These are phyloP conservation scores for Sebastes iracundus DNA, from an alignment of 2,797 vertebrate genomes.

Conservation along the genomic window DNA sequence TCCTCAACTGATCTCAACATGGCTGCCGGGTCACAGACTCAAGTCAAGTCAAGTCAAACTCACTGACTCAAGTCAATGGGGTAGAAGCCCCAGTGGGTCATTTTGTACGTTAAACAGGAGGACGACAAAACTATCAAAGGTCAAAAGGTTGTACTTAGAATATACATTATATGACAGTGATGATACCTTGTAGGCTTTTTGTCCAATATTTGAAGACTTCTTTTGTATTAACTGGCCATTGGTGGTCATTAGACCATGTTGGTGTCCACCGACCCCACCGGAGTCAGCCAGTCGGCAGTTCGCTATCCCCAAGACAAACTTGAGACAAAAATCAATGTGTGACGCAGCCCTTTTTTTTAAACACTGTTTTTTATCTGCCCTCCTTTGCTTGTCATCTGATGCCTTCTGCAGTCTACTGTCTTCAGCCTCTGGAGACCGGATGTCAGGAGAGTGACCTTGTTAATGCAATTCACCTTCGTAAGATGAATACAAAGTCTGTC, in stretches of 20 bases:
- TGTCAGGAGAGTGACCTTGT: conserved; percentile 61
- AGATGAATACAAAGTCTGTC: conserved; percentile 50
- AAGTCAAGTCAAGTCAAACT: too few relatives aligned
- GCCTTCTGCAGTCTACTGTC: conserved; percentile 32
- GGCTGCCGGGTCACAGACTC: too few relatives aligned
- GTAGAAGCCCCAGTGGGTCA: too few relatives aligned
- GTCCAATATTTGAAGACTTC: neutral
- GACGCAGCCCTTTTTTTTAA: conserved; percentile 10
- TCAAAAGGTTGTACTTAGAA: neutral
- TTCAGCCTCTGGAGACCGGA: conserved; percentile 36
- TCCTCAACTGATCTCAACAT: too few relatives aligned
- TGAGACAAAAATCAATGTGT: conserved; percentile 34
- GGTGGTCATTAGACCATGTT: neutral
- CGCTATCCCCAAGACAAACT: conserved; percentile 33
- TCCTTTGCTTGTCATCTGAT: conserved; percentile 56
- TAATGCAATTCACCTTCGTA: conserved; percentile 56
- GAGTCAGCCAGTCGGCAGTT: neutral
- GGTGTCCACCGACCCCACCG: neutral
- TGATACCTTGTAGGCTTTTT: neutral
- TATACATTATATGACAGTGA: neutral
- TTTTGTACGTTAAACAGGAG: too few relatives aligned
- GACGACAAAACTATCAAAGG: neutral
- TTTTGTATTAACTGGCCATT: neutral
- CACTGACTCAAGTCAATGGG: too few relatives aligned
- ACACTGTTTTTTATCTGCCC: conserved; percentile 20